A percentile compares a stretch with the other conserved stretches of the same genome.
Conservation (phyloP, 2,888 invertebrate species). For the Glaucopsyche alexis region DNA sequence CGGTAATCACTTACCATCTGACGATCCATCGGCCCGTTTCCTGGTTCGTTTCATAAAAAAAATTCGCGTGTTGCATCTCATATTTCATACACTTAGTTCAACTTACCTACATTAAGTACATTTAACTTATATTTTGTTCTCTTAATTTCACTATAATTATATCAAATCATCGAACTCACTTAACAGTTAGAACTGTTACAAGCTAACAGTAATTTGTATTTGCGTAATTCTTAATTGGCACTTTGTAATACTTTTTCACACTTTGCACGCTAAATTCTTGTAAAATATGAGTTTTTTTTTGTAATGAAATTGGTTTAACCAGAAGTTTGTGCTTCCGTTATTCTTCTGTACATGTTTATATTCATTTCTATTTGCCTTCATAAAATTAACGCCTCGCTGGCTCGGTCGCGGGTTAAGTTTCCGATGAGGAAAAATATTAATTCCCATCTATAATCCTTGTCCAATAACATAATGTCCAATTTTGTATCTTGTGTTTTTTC, state of each 20-base stretch:
- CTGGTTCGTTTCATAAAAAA: too few relatives aligned
- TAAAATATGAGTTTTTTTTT: background rate
- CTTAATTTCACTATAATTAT: background rate
- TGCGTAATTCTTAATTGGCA: background rate
- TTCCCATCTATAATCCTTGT: background rate
- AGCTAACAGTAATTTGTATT: background rate
- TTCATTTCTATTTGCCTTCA: background rate
- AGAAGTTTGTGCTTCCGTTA: background rate
- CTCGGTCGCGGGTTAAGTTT: background rate
- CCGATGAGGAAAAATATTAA: background rate
- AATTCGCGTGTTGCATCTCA: too few relatives aligned
- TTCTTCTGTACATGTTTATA: background rate
- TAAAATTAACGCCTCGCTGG: conserved; percentile 6
- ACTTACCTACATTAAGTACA: too few relatives aligned
- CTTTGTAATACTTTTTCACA: conserved; percentile 2
- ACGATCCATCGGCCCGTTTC: too few relatives aligned
- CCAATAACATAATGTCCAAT: too few relatives aligned
- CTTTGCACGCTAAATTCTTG: background rate
- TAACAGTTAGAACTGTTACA: background rate
- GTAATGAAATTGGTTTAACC: background rate
- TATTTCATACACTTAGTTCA: too few relatives aligned
- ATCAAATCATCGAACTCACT: background rate
- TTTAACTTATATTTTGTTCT: background rate
- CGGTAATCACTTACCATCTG: too few relatives aligned
- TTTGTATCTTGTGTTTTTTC: too few relatives aligned